Percentiles rank a stretch among this genome's conserved stretches.
phyloP scores from a whole-genome alignment of 2,888 invertebrate species.

The Drosophila mettleri region DNA sequence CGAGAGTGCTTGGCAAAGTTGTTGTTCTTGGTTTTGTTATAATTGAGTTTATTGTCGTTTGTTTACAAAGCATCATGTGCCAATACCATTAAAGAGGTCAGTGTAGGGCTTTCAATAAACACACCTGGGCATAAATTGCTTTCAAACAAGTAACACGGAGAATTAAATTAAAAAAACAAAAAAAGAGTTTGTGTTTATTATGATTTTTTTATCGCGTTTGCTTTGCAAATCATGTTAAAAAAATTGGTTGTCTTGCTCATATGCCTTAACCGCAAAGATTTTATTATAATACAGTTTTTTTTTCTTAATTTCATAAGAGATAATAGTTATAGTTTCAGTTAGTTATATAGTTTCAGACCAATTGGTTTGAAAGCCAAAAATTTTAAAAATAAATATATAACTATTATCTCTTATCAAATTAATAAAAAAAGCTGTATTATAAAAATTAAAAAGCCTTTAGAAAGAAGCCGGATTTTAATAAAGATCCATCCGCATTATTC shows the following conservation, averaged over 20 bases:
- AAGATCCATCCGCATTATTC: too few relatives aligned
- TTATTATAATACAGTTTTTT: not conserved
- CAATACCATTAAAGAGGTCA: slow-evolving; percentile 48
- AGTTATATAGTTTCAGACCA: too few relatives aligned
- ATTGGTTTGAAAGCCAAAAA: too few relatives aligned
- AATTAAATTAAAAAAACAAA: slow-evolving; percentile 8
- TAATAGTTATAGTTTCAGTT: too few relatives aligned
- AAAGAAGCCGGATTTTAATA: too few relatives aligned
- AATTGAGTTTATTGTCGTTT: slow-evolving; percentile 31
- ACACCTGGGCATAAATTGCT: slow-evolving; percentile 25
- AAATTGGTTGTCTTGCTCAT: slow-evolving; percentile 10
- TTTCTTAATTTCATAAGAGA: not conserved
- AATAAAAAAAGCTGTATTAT: too few relatives aligned
- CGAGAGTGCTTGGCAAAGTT: slow-evolving; percentile 17
- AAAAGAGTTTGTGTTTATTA: slow-evolving; percentile 14
- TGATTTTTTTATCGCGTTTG: slow-evolving; percentile 12
- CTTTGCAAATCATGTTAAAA: slow-evolving; percentile 2
- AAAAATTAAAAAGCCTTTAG: too few relatives aligned
- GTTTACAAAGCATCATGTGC: slow-evolving; percentile 47
- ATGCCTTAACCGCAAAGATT: slow-evolving; percentile 1
- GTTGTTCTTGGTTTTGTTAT: slow-evolving; percentile 16
- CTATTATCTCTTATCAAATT: too few relatives aligned
- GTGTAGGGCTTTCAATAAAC: slow-evolving; percentile 31
- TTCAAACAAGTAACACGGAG: slow-evolving; percentile 36
- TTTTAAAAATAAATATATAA: too few relatives aligned